These are phyloP conservation scores for Pithys albifrons DNA, from an alignment of 2,113 vertebrate genomes.

Conservation along the genomic window DNA sequence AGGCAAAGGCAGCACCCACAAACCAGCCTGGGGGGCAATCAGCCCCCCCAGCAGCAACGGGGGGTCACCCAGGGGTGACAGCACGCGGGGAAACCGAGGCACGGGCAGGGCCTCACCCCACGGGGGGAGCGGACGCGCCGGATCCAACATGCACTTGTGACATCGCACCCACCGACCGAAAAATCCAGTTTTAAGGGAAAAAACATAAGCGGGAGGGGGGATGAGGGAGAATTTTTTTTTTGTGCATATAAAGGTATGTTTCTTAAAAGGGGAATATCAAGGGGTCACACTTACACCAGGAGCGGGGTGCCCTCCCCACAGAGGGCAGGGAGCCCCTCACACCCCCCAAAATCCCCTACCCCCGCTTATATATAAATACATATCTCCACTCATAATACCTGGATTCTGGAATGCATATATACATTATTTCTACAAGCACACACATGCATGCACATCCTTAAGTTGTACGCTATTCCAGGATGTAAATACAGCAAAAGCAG, in stretches of 20 bases:
- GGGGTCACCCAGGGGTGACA: neutral
- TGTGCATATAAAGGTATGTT: neutral
- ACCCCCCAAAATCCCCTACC: neutral
- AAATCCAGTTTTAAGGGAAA: neutral
- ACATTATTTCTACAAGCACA: neutral
- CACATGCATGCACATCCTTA: neutral
- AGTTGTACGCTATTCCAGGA: neutral
- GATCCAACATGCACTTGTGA: conserved; percentile 30
- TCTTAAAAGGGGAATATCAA: neutral
- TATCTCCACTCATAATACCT: neutral
- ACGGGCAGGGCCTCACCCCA: neutral
- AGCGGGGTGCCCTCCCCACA: rapidly evolving
- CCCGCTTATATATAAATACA: rapidly evolving
- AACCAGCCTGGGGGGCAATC: neutral
- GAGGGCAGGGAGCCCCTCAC: neutral
- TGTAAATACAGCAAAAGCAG: neutral
- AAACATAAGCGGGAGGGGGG: neutral
- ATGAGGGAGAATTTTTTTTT: neutral
- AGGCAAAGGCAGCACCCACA: neutral
- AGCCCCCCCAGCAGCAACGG: neutral
- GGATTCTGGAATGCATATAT: neutral
- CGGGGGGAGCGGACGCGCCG: neutral
- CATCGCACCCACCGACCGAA: neutral
- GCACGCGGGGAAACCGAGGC: neutral
- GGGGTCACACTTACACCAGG: rapidly evolving